Evolutionary conservation across 2,113 vertebrate genomes (phyloP).

Genomic region (Notechis scutatus): DNA sequence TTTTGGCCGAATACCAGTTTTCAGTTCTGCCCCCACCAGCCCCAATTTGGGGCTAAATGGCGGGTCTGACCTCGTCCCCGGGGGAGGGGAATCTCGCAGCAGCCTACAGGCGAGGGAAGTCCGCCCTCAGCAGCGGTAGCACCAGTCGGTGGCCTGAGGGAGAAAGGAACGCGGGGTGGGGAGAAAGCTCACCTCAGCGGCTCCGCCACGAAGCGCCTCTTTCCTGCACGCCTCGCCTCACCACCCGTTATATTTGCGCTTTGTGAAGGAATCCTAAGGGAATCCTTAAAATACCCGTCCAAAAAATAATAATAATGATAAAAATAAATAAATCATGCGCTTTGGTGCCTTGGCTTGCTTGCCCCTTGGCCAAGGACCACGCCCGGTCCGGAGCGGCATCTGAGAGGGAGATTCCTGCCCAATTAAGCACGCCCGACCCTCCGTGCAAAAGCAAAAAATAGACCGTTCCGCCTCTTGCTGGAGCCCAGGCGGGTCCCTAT

Average conservation of each 20-base stretch:
- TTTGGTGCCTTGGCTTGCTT: not conserved
- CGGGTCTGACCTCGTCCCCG: no score
- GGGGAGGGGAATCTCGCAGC: no score
- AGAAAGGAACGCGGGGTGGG: no score
- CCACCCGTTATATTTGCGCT: not conserved
- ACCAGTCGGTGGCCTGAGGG: no score
- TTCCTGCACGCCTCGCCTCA: not conserved
- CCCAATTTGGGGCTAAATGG: no score
- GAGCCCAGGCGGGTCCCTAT: no score
- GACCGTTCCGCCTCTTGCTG: not conserved
- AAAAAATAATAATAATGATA: no score
- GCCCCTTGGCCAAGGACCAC: not conserved
- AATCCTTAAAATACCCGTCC: no score
- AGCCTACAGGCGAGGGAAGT: no score
- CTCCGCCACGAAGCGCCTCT: not conserved
- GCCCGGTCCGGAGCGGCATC: not conserved
- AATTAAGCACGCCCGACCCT: not conserved
- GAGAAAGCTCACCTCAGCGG: not conserved
- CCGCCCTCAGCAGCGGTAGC: no score
- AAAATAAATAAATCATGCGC: not conserved
- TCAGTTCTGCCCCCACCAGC: no score
- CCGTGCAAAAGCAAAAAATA: not conserved
- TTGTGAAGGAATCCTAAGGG: not conserved
- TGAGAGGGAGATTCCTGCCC: not conserved
- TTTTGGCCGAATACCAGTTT: no score